Conservation (phyloP, 2,113 vertebrate species). For the Picathartes gymnocephalus region DNA sequence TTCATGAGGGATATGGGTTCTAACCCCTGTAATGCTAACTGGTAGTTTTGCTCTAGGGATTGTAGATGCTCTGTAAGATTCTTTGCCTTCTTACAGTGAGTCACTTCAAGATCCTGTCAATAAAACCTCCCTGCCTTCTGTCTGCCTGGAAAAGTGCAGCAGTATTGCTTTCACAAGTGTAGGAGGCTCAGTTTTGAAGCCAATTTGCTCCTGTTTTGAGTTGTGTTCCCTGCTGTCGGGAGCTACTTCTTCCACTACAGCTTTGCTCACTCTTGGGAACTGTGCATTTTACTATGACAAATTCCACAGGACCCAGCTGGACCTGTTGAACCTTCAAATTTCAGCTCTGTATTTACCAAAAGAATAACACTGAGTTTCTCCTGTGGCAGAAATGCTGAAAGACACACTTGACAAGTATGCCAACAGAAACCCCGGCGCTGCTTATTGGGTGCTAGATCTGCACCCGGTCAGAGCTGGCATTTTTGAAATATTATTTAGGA, state of each 20-base stretch:
- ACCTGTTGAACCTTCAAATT: neutral
- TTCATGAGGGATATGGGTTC: neutral
- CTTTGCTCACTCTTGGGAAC: neutral
- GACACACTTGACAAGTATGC: neutral
- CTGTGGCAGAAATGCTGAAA: neutral
- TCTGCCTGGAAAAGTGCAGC: neutral
- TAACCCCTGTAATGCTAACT: neutral
- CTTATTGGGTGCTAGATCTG: neutral
- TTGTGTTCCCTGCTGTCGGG: accelerated
- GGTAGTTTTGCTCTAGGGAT: neutral
- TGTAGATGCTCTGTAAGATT: neutral
- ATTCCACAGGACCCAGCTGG: neutral
- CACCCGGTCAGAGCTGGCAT: accelerated
- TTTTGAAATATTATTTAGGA: neutral
- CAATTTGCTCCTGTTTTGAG: neutral
- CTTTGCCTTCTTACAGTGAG: neutral
- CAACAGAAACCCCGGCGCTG: neutral
- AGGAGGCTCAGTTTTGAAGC: neutral
- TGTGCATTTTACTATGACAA: neutral
- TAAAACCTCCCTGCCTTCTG: neutral
- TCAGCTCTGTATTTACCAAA: neutral
- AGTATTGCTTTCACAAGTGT: neutral
- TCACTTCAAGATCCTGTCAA: neutral
- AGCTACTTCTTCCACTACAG: neutral
- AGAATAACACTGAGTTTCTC: neutral